Percentiles rank a stretch among this genome's conserved stretches.
Evolutionary conservation across 2,797 vertebrate species (phyloP).

Genomic region (Lepilemur septentrionalis): DNA sequence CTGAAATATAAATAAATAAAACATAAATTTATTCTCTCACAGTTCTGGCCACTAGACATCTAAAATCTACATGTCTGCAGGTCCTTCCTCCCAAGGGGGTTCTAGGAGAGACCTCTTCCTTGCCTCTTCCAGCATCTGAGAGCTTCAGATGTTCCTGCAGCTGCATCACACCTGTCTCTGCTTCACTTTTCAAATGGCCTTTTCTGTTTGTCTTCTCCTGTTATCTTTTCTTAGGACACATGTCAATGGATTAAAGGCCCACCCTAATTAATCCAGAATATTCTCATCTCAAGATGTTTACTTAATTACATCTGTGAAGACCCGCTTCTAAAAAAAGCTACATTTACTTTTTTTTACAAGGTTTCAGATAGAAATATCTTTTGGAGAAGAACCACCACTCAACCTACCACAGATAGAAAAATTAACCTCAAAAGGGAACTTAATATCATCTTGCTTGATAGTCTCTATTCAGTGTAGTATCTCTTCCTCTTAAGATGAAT

Average conservation of each 20-base stretch:
- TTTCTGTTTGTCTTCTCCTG: background rate
- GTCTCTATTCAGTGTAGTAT: background rate
- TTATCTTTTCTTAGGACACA: background rate
- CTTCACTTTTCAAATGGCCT: background rate
- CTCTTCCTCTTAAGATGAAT: background rate
- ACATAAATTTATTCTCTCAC: background rate
- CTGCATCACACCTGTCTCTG: rapidly evolving
- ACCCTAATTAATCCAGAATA: background rate
- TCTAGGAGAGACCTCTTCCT: background rate
- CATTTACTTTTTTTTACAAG: background rate
- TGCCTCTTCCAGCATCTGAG: background rate
- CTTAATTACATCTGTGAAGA: background rate
- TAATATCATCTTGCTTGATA: background rate
- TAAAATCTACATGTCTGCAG: background rate
- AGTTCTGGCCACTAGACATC: background rate
- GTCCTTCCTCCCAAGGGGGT: rapidly evolving
- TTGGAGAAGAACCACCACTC: background rate
- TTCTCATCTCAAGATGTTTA: background rate
- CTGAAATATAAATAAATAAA: no score
- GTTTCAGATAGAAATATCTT: background rate
- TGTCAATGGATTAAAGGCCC: background rate
- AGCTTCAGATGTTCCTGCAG: rapidly evolving
- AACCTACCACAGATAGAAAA: background rate
- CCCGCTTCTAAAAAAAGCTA: background rate
- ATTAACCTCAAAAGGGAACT: background rate